Percentiles rank a stretch among this genome's conserved stretches.
phyloP scores from a whole-genome alignment of 2,797 vertebrate species.

The Gastrophryne carolinensis region DNA sequence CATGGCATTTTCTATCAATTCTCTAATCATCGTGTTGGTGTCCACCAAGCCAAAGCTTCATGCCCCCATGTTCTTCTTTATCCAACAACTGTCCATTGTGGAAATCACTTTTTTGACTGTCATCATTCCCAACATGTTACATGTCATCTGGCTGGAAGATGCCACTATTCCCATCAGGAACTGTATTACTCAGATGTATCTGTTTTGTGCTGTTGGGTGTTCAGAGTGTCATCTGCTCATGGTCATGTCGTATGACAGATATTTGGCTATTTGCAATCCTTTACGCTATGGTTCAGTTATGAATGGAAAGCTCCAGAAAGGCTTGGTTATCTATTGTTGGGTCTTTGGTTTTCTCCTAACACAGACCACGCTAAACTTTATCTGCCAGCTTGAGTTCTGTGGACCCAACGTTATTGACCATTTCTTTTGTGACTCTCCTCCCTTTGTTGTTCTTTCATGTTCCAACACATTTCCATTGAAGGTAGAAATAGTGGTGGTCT shows the following conservation, averaged over 20 bases:
- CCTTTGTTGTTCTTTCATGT: constrained; percentile 7
- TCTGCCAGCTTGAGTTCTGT: constrained; percentile 4
- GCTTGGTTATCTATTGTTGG: constrained; percentile 4
- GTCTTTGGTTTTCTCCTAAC: not conserved
- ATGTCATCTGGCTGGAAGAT: not conserved
- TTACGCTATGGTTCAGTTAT: not conserved
- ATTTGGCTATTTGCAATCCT: constrained; percentile 30
- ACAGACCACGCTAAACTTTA: not conserved
- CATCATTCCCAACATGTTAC: constrained; percentile 17
- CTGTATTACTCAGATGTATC: constrained; percentile 11
- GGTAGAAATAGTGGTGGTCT: not conserved
- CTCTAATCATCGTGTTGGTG: constrained; percentile 11
- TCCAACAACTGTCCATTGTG: constrained; percentile 5
- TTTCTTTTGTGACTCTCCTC: constrained; percentile 17
- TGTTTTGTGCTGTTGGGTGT: not conserved
- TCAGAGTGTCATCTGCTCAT: constrained; percentile 19
- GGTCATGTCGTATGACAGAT: constrained; percentile 38
- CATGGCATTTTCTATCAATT: not conserved
- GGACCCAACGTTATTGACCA: not conserved
- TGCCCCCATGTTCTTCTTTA: constrained; percentile 28
- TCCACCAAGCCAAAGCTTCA: not conserved
- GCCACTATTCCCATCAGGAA: not conserved
- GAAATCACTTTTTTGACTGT: constrained; percentile 9
- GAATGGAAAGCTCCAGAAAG: not conserved
- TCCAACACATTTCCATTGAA: not conserved